Conservation (phyloP, 2,113 vertebrate species). For the Cathartes aura region DNA sequence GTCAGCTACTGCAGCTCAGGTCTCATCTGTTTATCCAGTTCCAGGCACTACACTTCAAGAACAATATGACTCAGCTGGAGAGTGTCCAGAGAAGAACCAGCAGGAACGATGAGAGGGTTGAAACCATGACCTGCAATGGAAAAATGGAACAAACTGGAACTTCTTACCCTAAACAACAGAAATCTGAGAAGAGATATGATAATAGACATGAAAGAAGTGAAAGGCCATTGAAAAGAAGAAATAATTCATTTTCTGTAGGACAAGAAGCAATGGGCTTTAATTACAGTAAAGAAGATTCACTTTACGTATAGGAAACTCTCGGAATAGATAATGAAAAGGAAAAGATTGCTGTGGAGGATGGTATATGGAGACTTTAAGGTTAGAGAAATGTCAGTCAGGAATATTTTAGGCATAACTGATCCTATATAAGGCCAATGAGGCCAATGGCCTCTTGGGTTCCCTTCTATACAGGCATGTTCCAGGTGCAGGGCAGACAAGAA, state of each 20-base stretch:
- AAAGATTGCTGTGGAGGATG: not conserved
- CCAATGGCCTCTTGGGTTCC: not conserved
- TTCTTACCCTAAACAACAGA: not conserved
- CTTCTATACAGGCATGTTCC: not conserved
- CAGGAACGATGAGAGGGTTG: not conserved
- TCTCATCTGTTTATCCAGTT: not conserved
- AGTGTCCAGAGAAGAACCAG: not conserved
- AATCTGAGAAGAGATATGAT: not conserved
- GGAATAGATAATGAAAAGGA: not conserved
- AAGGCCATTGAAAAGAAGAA: not conserved
- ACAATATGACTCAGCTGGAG: not conserved
- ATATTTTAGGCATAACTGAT: not conserved
- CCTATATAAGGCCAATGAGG: not conserved
- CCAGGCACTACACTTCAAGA: not conserved
- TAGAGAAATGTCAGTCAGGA: not conserved
- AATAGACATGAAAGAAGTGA: not conserved
- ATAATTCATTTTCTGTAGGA: not conserved
- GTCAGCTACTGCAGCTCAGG: not conserved
- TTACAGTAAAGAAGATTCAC: not conserved
- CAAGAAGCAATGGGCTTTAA: not conserved
- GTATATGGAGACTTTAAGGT: not conserved
- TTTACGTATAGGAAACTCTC: not conserved
- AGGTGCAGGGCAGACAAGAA: not conserved
- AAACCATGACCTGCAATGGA: not conserved
- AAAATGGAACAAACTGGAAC: not conserved